phyloP scores from a whole-genome alignment of 2,888 invertebrate species.

The Heliconius aoede region DNA sequence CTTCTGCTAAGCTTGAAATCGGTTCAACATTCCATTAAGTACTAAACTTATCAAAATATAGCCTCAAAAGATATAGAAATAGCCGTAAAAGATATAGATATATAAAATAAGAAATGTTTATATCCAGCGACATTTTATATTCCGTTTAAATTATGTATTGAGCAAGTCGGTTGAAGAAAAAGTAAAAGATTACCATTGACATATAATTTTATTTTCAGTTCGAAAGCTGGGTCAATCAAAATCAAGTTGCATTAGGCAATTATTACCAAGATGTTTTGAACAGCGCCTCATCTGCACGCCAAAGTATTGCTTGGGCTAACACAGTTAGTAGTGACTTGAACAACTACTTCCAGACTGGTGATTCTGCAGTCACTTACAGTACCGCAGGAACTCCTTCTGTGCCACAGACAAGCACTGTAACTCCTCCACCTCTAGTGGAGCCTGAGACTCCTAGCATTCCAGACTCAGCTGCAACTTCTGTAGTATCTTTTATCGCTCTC shows the following conservation, averaged over 20 bases:
- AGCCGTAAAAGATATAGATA: too few relatives aligned
- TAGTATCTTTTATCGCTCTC: constrained; percentile 58
- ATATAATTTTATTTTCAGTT: constrained; percentile 58
- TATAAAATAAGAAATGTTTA: too few relatives aligned
- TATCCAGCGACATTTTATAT: too few relatives aligned
- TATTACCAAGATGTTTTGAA: constrained; percentile 52
- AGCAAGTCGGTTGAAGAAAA: too few relatives aligned
- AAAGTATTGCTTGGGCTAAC: constrained; percentile 59
- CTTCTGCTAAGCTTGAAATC: neutral
- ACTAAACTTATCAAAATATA: too few relatives aligned
- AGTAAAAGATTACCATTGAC: neutral
- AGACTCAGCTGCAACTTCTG: constrained; percentile 60
- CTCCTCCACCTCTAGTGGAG: constrained; percentile 50
- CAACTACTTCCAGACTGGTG: constrained; percentile 57
- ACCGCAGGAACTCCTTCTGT: constrained; percentile 43
- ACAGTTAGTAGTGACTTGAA: constrained; percentile 56
- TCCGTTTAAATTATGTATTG: too few relatives aligned
- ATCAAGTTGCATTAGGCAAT: constrained; percentile 52
- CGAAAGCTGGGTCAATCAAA: constrained; percentile 62
- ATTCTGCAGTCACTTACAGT: constrained; percentile 44
- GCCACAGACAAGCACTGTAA: constrained; percentile 45
- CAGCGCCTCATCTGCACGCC: constrained; percentile 53
- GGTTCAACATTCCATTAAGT: neutral
- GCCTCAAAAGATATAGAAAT: too few relatives aligned
- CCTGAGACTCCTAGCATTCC: constrained; percentile 63